Conservation (phyloP, 2,888 invertebrate species). For the Synanthedon formicaeformis region DNA sequence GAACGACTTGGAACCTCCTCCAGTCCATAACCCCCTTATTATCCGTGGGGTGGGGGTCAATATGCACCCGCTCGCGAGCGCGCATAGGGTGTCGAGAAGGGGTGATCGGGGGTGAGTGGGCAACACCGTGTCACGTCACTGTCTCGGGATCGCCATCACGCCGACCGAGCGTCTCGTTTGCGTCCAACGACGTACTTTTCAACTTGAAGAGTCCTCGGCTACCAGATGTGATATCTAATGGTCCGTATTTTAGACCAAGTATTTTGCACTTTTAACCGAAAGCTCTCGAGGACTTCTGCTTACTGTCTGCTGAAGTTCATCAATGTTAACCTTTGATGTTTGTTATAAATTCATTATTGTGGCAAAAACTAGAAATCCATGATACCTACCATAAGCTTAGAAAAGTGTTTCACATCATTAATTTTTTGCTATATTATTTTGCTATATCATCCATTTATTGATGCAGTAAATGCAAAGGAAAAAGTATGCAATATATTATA, state of each 20-base stretch:
- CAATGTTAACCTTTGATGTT: too few species aligned
- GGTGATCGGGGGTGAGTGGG: constrained; percentile 20
- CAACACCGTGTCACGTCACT: constrained; percentile 58
- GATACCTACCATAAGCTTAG: too few species aligned
- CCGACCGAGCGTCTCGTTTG: constrained; percentile 55
- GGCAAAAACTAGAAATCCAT: too few species aligned
- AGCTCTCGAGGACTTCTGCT: too few species aligned
- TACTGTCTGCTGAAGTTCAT: too few species aligned
- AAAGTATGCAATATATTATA: constrained; percentile 22
- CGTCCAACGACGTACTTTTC: constrained; percentile 51
- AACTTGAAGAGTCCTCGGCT: constrained; percentile 33
- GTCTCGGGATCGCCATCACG: constrained; percentile 59
- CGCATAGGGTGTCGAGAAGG: constrained; percentile 1
- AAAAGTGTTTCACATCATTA: too few species aligned
- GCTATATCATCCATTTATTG: neutral
- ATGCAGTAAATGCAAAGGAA: constrained; percentile 17
- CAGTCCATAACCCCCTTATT: constrained; percentile 57
- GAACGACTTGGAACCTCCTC: constrained; percentile 39
- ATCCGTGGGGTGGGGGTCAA: constrained; percentile 48
- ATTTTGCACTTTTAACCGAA: constrained; percentile 4
- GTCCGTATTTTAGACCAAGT: constrained; percentile 1
- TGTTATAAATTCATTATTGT: too few species aligned
- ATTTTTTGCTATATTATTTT: too few species aligned
- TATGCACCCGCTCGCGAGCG: constrained; percentile 27
- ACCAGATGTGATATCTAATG: constrained; percentile 5